Evolutionary conservation across 2,113 vertebrate genomes (phyloP), one percentile per base, ranked within the genome.

Genomic region (Cariama cristata): DNA sequence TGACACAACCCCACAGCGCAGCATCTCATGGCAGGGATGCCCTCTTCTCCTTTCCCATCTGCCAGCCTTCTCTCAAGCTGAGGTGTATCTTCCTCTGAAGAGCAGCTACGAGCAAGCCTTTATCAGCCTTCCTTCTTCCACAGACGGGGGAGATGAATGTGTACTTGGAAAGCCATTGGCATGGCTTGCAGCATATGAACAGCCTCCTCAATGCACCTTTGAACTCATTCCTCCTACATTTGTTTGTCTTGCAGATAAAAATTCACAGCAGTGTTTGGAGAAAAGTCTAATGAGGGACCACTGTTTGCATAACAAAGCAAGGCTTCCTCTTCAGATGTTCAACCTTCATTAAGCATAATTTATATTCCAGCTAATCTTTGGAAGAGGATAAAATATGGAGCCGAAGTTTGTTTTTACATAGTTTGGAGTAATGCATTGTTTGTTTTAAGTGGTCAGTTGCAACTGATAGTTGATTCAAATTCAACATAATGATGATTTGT

Each of bases 171-270:
- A 93, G 83, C 68, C 81, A 44, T 59, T 6, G 3, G 76, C 56
- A 30, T 50, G 33, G 71, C 73, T 92, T 82, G 38, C 33, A 93
- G 86, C 72, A 52, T 86, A 91, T 55, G 90, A 91, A 45, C 12
- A 49, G 47, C 66, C 80, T 86, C 93, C 71, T 55, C 12, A 2
- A 9, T 81, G 85, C 71, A 94, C 95, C 91, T 96, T 86, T 76
- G 94, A 97, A 97, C 88, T 91, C 94, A 76, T 94, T 88, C 95
- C 92, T 67, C 68, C 81, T 84, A 55, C 58, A 95, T 97, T 98
- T 98, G 96, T 98, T 98, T 98, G 97, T 96, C 94, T 97, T 98
- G 45, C 85, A 97, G 97, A 98, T 98, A 97, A 98, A 97, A 97
- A 93, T 91, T 86, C 84, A 95, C 63, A 92, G 95, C 90, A 95